phyloP scores from a whole-genome alignment of 1,140 invertebrate genomes.

The Monochamus saltuarius region DNA sequence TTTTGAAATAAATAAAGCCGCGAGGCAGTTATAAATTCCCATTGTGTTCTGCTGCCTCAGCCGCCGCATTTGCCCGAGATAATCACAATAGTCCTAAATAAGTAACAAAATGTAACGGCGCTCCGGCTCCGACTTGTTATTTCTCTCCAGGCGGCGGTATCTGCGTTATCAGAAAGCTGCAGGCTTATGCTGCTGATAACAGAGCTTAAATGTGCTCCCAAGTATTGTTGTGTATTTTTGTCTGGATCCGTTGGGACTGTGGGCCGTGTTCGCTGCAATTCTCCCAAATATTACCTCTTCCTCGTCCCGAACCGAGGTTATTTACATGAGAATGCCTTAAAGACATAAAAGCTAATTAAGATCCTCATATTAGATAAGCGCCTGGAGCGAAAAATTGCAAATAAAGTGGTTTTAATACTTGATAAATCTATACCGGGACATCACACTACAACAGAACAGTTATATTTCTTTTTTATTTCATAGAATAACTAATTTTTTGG shows the following conservation, averaged over 20 bases:
- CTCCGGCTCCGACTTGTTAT: slow-evolving; percentile 25
- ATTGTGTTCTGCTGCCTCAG: slow-evolving; percentile 16
- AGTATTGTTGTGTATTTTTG: slow-evolving; percentile 29
- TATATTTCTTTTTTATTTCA: too few relatives aligned
- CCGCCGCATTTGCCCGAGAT: slow-evolving; percentile 19
- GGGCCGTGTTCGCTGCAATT: slow-evolving; percentile 2
- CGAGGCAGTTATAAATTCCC: slow-evolving; percentile 23
- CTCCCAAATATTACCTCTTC: background rate
- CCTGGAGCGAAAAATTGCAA: too few relatives aligned
- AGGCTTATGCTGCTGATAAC: slow-evolving; percentile 30
- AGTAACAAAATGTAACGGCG: slow-evolving; percentile 28
- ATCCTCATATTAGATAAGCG: too few relatives aligned
- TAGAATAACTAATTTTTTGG: too few relatives aligned
- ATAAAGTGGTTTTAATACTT: too few relatives aligned
- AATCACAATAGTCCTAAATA: slow-evolving; percentile 19
- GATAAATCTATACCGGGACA: too few relatives aligned
- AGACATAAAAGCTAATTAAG: too few relatives aligned
- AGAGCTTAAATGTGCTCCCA: slow-evolving; percentile 31
- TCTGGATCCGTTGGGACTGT: background rate
- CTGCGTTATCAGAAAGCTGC: slow-evolving; percentile 31
- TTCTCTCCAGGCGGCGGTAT: slow-evolving; percentile 27
- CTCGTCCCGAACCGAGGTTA: background rate
- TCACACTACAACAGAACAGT: too few relatives aligned
- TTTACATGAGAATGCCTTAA: background rate
- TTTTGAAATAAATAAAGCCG: too few relatives aligned